Base-by-base conservation (phyloP, 1,140 invertebrate genomes). In the Periplaneta americana region DNA sequence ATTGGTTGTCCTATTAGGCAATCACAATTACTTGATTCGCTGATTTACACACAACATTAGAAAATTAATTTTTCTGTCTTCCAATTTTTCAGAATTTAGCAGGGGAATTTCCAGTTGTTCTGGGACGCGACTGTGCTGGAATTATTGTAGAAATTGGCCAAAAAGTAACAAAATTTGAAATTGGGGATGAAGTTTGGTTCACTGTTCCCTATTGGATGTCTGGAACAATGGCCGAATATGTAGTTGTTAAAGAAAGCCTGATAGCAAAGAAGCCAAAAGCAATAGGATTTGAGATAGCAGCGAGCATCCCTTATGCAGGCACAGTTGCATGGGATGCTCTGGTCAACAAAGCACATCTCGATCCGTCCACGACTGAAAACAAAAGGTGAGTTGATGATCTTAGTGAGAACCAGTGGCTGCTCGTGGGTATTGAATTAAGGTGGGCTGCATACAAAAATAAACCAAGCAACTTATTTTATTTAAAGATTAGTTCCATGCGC, bases 41-140 rank as follows among this genome's bases (percentile, higher is more conserved):
- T 5, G 2, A 66, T 28, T 2, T 66, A 10, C 6, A 13, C 2
- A 66, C 18, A 28, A 66, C 11, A 4, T 5, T 28, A n/a, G 22
- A 66, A 66, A 66, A 66, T 6, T 66, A 66, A 5, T 28, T n/a
- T n/a, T 66, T 66, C 48, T 0, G 6, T 15, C 10, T n/a, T 66
- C 5, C 22, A n/a, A 32, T 75, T 18, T 78, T 88, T 82, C 82
- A 92, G 90, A 88, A 87, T 84, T 17, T 80, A 17, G 13, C 10
- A 35, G 57, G 57, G 80, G 90, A 91, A 82, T 87, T 92, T 80
- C 93, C 93, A 22, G 88, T 94, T 77, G 90, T 91, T 79, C 85
- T 94, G 8, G 94, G 94, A 5, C 89, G 94, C 84, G 93, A 94
- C 86, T 94, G 93, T 85, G 88, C 93, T 10, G 94, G 93, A 32